phyloP scores from a whole-genome alignment of 2,888 invertebrate species.

The Leptinotarsa tumamoca region DNA sequence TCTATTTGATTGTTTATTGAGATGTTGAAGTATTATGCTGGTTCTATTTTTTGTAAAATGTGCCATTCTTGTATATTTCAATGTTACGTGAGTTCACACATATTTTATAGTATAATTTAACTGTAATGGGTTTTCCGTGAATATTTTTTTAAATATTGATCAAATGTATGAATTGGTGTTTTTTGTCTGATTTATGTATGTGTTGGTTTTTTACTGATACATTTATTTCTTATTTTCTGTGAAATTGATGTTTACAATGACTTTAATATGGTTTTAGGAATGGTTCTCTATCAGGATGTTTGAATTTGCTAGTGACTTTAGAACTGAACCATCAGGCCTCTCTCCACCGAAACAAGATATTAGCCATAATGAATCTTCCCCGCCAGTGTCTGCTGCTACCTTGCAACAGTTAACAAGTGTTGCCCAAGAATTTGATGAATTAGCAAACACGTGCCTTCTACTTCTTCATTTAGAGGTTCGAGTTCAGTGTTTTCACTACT shows the following conservation, averaged over 20 bases:
- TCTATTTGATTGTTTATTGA: too few species aligned
- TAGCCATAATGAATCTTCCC: conserved; percentile 57
- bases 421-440: conserved; percentile 86
- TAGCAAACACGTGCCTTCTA: conserved; percentile 90
- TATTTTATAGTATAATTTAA: too few species aligned
- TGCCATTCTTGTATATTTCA: too few species aligned
- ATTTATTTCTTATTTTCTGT: neutral
- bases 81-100: too few species aligned
- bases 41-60: too few species aligned
- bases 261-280: conserved; percentile 69
- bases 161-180: too few species aligned
- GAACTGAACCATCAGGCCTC: conserved; percentile 66
- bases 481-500: conserved; percentile 95
- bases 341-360: conserved; percentile 63
- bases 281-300: conserved; percentile 82
- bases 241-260: neutral
- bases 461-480: conserved; percentile 94
- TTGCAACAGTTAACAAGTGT: conserved; percentile 77
- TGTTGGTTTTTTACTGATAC: neutral
- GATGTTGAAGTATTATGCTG: too few species aligned
- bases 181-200: too few species aligned
- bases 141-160: too few species aligned
- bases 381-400: conserved; percentile 70
- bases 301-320: conserved; percentile 70
- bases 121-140: too few species aligned